These are phyloP conservation scores for Drosophila koepferae DNA, from an alignment of 2,888 invertebrate species.

Conservation along the genomic window DNA sequence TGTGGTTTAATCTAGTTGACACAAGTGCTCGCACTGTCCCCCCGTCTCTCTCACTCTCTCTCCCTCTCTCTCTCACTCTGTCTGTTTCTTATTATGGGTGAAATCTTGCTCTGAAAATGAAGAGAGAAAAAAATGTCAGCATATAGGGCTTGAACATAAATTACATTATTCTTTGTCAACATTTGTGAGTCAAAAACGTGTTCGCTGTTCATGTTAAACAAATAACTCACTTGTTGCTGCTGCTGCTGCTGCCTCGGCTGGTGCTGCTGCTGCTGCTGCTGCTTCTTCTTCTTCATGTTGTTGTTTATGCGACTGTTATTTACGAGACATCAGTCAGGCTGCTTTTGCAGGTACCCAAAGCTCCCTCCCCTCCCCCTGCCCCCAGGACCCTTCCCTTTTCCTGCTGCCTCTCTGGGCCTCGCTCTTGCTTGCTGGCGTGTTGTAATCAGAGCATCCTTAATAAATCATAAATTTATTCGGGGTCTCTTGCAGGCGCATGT, in stretches of 20 bases:
- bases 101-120: slow-evolving; percentile 35
- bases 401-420: background rate
- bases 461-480: slow-evolving; percentile 84
- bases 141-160: slow-evolving; percentile 61
- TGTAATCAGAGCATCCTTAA: slow-evolving; percentile 85
- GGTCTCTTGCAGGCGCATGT: slow-evolving; percentile 60
- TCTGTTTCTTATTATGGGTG: slow-evolving; percentile 19
- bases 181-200: slow-evolving; percentile 80
- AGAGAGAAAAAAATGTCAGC: slow-evolving; percentile 48
- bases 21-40: background rate
- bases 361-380: background rate
- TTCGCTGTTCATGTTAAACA: slow-evolving; percentile 79
- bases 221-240: slow-evolving; percentile 70
- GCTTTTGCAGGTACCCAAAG: slow-evolving; percentile 25
- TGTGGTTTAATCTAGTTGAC: slow-evolving; percentile 28
- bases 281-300: slow-evolving; percentile 24
- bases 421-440: slow-evolving; percentile 59
- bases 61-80: background rate
- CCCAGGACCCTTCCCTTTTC: fast-evolving
- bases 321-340: slow-evolving; percentile 78
- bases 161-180: slow-evolving; percentile 81
- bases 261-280: slow-evolving; percentile 17
- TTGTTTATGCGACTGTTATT: slow-evolving; percentile 67
- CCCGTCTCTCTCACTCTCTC: background rate
- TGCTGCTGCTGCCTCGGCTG: slow-evolving; percentile 6